Evolutionary conservation across 1,140 invertebrate species (phyloP).

Genomic region (Drosophila micromelanica): DNA sequence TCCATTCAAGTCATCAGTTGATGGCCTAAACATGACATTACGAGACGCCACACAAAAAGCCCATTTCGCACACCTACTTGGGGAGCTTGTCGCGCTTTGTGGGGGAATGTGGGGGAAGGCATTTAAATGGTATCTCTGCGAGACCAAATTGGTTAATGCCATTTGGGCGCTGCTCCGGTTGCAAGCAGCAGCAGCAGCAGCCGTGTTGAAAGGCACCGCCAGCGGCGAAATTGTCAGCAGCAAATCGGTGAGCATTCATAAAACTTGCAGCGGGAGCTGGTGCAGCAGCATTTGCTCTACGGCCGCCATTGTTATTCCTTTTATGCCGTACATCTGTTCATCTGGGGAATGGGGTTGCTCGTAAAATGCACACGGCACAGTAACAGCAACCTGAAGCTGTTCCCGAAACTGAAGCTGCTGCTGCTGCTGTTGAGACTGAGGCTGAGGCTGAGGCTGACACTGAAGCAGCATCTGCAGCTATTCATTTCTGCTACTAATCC

Average conservation of each 20-base stretch:
- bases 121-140: background rate
- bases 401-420: conserved; percentile 1
- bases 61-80: background rate
- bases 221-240: conserved; percentile 32
- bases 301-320: conserved; percentile 29
- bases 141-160: conserved; percentile 1
- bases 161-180: background rate
- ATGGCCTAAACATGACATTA: conserved; percentile 26
- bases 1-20: conserved; percentile 19
- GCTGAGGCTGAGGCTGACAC: conserved; percentile 4
- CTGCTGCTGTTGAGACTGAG: conserved; percentile 1
- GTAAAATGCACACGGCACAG: conserved; percentile 27
- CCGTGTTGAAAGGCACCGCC: conserved; percentile 6
- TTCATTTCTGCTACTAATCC: conserved; percentile 47
- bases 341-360: conserved; percentile 10
- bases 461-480: conserved; percentile 26
- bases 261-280: conserved; percentile 1
- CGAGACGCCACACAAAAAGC: background rate
- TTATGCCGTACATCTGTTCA: conserved; percentile 7
- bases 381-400: background rate
- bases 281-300: background rate
- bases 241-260: conserved; percentile 36
- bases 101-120: background rate
- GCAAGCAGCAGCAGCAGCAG: too few relatives aligned
- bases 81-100: too few relatives aligned